Percentiles rank a stretch among this genome's conserved stretches.
Conservation (phyloP, 1,140 invertebrate genomes). For the Anoplolepis gracilipes region DNA sequence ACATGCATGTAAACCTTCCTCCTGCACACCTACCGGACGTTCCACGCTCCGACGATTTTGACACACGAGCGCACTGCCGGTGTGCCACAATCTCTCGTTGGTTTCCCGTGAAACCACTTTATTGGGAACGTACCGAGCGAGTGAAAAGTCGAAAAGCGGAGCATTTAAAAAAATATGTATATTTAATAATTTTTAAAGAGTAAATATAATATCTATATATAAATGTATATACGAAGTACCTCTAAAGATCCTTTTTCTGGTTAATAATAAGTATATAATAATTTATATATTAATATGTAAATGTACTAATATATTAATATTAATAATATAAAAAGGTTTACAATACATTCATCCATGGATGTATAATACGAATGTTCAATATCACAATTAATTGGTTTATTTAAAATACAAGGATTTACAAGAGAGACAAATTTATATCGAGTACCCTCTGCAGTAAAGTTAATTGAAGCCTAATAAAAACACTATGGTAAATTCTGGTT, state of each 20-base stretch:
- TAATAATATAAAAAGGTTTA: no score
- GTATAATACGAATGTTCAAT: background rate
- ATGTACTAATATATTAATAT: no score
- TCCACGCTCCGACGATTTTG: constrained; percentile 74
- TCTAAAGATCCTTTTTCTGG: no score
- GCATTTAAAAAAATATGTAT: background rate
- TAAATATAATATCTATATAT: no score
- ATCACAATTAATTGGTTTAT: background rate
- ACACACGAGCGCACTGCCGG: constrained; percentile 46
- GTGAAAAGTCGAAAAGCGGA: background rate
- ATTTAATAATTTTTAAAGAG: background rate
- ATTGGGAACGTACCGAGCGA: background rate
- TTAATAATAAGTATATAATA: no score
- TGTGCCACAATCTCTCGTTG: constrained; percentile 13
- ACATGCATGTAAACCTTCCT: constrained; percentile 76
- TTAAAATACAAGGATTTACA: background rate
- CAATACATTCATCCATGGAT: no score
- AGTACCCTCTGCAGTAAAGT: background rate
- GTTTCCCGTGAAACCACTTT: background rate
- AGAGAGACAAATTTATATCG: background rate
- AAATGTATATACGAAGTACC: no score
- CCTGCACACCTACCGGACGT: constrained; percentile 59
- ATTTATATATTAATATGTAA: no score
- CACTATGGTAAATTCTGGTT: no score
- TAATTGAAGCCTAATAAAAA: no score